Evolutionary conservation across 1,140 invertebrate species (phyloP).

Genomic region (Trichomalopsis sarcophagae): DNA sequence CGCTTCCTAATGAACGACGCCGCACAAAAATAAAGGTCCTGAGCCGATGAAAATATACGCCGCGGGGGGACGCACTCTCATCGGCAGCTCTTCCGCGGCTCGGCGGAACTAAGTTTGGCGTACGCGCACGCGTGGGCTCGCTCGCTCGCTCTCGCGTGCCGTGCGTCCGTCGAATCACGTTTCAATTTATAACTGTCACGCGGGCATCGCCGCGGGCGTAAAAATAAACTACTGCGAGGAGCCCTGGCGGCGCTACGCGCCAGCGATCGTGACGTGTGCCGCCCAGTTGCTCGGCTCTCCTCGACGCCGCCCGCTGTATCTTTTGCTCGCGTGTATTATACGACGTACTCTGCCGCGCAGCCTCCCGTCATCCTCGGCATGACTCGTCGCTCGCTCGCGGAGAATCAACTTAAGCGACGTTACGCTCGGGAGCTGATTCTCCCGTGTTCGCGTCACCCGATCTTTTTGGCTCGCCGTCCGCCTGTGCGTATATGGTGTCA

Average conservation of each 20-base stretch:
- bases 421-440: background rate
- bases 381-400: background rate
- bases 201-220: constrained; percentile 46
- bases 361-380: background rate
- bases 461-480: background rate
- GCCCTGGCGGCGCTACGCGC: constrained; percentile 26
- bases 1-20: background rate
- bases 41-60: constrained; percentile 26
- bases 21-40: constrained; percentile 25
- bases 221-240: constrained; percentile 59
- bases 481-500: background rate
- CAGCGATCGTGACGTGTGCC: constrained; percentile 55
- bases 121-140: background rate
- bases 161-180: constrained; percentile 59
- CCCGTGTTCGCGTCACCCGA: background rate
- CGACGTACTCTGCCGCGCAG: background rate
- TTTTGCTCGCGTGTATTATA: background rate
- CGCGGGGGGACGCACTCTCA: background rate
- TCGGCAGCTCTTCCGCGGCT: background rate
- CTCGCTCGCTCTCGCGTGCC: constrained; percentile 38
- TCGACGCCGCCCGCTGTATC: constrained; percentile 6
- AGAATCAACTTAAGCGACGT: too few relatives aligned
- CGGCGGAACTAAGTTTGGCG: constrained; percentile 20
- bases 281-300: background rate
- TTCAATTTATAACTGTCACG: constrained; percentile 66